Evolutionary conservation across 2,888 invertebrate genomes (phyloP).

Genomic region (Leptogaster cylindrica): DNA sequence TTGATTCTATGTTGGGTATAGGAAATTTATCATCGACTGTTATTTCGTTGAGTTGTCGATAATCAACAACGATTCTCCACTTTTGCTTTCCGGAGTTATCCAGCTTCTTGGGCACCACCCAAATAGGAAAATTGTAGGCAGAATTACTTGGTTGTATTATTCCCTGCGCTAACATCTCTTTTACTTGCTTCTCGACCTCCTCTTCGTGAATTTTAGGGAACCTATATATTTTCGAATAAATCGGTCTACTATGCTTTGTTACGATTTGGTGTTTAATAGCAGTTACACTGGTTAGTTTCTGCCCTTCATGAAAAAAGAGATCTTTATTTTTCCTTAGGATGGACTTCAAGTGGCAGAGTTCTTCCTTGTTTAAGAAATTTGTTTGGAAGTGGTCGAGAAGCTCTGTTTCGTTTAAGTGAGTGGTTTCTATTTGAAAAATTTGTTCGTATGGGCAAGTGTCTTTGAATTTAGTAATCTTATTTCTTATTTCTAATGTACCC

Average conservation of each 20-base stretch:
- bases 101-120: slow-evolving; percentile 41
- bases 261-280: neutral
- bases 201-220: neutral
- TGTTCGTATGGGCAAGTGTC: neutral
- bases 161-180: too few relatives aligned
- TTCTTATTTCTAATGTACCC: neutral
- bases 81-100: slow-evolving; percentile 39
- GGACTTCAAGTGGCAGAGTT: neutral
- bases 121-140: slow-evolving; percentile 42
- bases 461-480: neutral
- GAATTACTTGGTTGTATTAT: slow-evolving; percentile 38
- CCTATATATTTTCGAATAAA: slow-evolving; percentile 14
- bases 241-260: slow-evolving; percentile 2
- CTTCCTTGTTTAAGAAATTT: neutral
- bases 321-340: neutral
- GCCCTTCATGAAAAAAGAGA: slow-evolving; percentile 1
- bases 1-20: slow-evolving; percentile 41
- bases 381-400: neutral
- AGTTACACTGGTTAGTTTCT: neutral
- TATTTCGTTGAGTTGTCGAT: too few relatives aligned
- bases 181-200: slow-evolving; percentile 1
- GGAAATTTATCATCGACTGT: slow-evolving; percentile 44
- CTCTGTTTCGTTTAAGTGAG: too few relatives aligned
- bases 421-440: neutral
- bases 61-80: slow-evolving; percentile 41